phyloP scores from a whole-genome alignment of 2,113 vertebrate genomes.

The Lutjanus erythropterus region DNA sequence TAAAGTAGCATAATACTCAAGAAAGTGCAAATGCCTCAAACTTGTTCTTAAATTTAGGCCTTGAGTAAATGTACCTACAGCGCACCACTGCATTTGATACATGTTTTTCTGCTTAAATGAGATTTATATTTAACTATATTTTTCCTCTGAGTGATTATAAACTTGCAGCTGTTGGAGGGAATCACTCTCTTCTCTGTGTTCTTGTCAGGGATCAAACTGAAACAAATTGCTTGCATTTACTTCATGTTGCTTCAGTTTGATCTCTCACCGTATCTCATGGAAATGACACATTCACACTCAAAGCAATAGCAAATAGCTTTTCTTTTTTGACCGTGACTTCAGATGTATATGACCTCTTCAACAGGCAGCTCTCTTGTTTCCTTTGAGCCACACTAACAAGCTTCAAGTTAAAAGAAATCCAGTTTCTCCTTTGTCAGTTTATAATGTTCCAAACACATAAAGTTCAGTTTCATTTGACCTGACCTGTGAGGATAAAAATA shows the following conservation, averaged over 20 bases:
- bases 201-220: conserved; percentile 8
- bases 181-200: neutral
- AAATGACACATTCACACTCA: neutral
- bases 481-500: neutral
- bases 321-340: neutral
- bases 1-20: neutral
- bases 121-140: neutral
- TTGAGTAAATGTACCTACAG: neutral
- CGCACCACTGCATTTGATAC: neutral
- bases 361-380: neutral
- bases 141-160: neutral
- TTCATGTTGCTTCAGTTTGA: neutral
- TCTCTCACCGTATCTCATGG: neutral
- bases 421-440: neutral
- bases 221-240: neutral
- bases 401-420: neutral
- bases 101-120: neutral
- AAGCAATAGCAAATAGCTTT: neutral
- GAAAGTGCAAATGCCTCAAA: neutral
- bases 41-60: neutral
- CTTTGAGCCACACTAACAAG: neutral
- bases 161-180: neutral
- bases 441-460: neutral
- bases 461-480: neutral
- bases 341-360: neutral